Conservation (phyloP, 2,797 vertebrate species). For the Meda fulgida region DNA sequence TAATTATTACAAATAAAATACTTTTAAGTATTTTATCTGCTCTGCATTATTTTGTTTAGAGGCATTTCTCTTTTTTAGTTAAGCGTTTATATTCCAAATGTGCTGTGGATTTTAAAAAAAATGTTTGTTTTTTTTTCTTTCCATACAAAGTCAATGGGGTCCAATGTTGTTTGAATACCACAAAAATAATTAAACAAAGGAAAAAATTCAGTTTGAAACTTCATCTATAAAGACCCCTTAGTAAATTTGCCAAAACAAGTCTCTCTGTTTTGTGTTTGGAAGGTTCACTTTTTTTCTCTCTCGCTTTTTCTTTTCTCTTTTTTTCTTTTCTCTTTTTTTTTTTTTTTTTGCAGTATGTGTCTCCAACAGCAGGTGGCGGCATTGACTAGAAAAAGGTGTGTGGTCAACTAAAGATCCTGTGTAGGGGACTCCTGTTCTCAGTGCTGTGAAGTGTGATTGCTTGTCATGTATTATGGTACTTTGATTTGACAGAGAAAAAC, state of each 20-base stretch:
- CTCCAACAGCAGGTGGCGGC: constrained; percentile 21
- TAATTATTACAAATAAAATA: background rate
- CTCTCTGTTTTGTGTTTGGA: background rate
- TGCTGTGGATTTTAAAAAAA: background rate
- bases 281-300: background rate
- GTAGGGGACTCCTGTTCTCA: background rate
- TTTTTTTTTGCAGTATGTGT: background rate
- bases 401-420: background rate
- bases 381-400: background rate
- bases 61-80: background rate
- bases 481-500: background rate
- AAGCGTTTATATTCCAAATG: background rate
- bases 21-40: background rate
- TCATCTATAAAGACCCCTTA: background rate
- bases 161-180: background rate
- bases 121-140: background rate
- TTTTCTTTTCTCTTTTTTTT: no score
- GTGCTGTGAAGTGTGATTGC: background rate
- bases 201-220: background rate
- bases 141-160: background rate
- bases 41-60: background rate
- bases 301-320: background rate
- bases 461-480: background rate
- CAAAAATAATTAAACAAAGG: background rate
- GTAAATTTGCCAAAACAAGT: background rate